These are phyloP conservation scores for Prionailurus viverrinus DNA, from an alignment of 2,113 vertebrate species.

Conservation along the genomic window DNA sequence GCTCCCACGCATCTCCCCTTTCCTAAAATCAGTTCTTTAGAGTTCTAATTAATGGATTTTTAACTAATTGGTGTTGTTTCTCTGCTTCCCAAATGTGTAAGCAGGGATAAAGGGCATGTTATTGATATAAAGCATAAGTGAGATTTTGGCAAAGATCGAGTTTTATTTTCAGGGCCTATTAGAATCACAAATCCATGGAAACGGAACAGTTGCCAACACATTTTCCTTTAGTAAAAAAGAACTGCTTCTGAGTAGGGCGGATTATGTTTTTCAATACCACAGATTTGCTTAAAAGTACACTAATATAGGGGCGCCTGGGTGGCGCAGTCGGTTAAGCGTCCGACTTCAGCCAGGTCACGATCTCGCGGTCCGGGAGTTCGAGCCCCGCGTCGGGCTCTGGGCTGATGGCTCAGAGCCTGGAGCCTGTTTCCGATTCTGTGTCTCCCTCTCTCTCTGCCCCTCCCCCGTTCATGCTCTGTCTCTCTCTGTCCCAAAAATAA, in stretches of 20 bases:
- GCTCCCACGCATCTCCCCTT: slow-evolving; percentile 27
- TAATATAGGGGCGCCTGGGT: no score
- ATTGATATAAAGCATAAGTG: slow-evolving; percentile 65
- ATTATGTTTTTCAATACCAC: slow-evolving; percentile 53
- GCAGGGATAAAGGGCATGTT: slow-evolving; percentile 60
- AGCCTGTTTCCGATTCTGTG: no score
- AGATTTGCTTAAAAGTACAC: slow-evolving; percentile 29
- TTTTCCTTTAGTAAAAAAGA: slow-evolving; percentile 66
- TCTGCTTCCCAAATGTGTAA: slow-evolving; percentile 57
- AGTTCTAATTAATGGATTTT: slow-evolving; percentile 67
- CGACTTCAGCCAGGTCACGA: no score
- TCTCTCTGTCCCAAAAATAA: no score
- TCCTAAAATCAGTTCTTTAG: slow-evolving; percentile 31
- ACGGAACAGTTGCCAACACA: slow-evolving; percentile 57
- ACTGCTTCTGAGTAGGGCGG: background rate
- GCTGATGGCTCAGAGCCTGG: no score
- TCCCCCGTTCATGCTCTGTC: no score
- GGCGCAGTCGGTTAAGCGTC: no score
- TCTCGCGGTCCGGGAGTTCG: no score
- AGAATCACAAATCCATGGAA: slow-evolving; percentile 76
- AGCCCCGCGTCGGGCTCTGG: no score
- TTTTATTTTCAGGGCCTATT: slow-evolving; percentile 76
- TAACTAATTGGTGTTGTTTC: slow-evolving; percentile 64
- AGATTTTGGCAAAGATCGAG: slow-evolving; percentile 67
- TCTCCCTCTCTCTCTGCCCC: no score